A percentile compares a stretch with the other conserved stretches of the same genome.
These are phyloP conservation scores for Mimachlamys varia DNA, from an alignment of 2,888 invertebrate species.

Conservation along the genomic window DNA sequence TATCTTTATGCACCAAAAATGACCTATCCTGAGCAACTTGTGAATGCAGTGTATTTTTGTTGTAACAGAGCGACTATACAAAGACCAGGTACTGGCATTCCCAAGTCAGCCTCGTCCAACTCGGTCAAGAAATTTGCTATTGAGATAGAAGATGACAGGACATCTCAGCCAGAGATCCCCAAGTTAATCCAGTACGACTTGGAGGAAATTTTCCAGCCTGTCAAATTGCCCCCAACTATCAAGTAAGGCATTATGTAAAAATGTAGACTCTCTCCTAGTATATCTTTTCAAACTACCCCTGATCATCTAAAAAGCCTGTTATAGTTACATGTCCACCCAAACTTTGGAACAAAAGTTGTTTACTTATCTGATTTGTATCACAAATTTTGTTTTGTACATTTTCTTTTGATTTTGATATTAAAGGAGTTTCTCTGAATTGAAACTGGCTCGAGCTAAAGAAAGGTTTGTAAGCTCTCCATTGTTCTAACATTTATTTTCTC, in stretches of 20 bases:
- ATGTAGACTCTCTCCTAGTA: background rate
- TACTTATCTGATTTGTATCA: background rate
- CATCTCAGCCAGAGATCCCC: constrained; percentile 74
- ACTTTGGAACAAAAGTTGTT: too few species aligned
- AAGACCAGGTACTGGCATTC: constrained; percentile 62
- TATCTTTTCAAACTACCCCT: background rate
- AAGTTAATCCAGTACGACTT: constrained; percentile 65
- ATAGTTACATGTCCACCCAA: too few species aligned
- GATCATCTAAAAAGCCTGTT: background rate
- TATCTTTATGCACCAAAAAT: too few species aligned
- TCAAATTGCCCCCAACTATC: constrained; percentile 64
- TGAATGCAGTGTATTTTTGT: too few species aligned
- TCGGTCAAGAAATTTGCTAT: constrained; percentile 87
- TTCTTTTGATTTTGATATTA: background rate
- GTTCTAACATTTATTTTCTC: background rate
- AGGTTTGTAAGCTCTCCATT: too few species aligned
- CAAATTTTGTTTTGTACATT: background rate
- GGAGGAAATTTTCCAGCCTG: constrained; percentile 67
- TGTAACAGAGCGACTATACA: constrained; percentile 57
- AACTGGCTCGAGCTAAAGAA: too few species aligned
- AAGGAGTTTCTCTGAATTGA: background rate
- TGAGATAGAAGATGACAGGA: constrained; percentile 82
- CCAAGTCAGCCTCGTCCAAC: constrained; percentile 68
- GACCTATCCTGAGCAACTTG: too few species aligned
- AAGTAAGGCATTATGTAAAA: constrained; percentile 56